Base-by-base conservation (phyloP, 2,797 vertebrate genomes). In the Merluccius polli region DNA sequence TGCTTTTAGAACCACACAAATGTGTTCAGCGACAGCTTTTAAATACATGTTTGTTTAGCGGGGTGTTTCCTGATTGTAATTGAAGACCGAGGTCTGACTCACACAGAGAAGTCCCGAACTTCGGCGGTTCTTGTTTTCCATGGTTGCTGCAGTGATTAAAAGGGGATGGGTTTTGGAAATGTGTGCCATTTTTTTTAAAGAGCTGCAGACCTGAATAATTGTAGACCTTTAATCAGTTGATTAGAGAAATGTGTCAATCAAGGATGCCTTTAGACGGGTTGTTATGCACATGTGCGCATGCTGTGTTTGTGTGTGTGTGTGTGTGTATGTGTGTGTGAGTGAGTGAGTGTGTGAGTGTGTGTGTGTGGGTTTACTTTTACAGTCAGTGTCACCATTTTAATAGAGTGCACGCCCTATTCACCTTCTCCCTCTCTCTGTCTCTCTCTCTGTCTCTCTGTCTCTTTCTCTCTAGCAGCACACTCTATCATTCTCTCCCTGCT, bases 261-360 rank as follows among this genome's bases (percentile, higher is more conserved):
- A 68, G 65, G 27, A 68, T 68, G 65, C 27, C 27, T 68, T 68
- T 16, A 68, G 71, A 59, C 7, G 21, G 24, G 52, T 52, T n/a
- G 48, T n/a, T 52, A 52, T 15, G 44, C 30, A 35, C 35, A 30
- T 70, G 30, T 15, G 11, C 32, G 69, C 36, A 38, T 70, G 30
- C 31, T n/a, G 12, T 71, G 38, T 44, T 15, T 71, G 71, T 72
- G 71, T 75, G 24, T 65, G 44, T 73, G 59, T 68, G n/a, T 38
- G 48, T 63, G 32, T 77, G 59, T 36, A 31, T 63, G 32, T 72
- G 48, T 63, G 69, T 71, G 41, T 71, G 69, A 16, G 52, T 41
- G 33, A 44, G 52, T 77, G 70, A 65, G 41, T 41, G 32, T 73
- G 71, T n/a, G 32, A 65, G 52, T 41, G 31, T 48, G 71, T 8